These are phyloP conservation scores for Azorinus chamasolen DNA, from an alignment of 2,888 invertebrate species.

Conservation along the genomic window DNA sequence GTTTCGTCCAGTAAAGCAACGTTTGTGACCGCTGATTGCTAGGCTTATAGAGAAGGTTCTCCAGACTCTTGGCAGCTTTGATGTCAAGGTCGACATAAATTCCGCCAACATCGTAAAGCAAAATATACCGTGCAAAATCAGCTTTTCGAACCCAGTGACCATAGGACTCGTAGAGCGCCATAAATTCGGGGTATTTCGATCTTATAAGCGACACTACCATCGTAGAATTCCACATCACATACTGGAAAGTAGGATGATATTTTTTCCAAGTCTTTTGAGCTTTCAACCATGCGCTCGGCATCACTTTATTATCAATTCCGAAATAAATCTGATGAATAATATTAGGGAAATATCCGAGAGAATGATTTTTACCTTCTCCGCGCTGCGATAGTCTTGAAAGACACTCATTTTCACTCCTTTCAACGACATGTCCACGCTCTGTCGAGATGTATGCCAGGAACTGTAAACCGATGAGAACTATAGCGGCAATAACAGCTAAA, in stretches of 20 bases:
- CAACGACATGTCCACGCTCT: too few relatives aligned
- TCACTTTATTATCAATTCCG: slow-evolving; percentile 20
- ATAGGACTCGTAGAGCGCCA: slow-evolving; percentile 32
- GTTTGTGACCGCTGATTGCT: slow-evolving; percentile 13
- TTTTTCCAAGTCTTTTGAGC: slow-evolving; percentile 23
- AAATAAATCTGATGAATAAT: slow-evolving; percentile 51
- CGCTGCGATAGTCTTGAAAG: too few relatives aligned
- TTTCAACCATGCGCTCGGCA: slow-evolving; percentile 13
- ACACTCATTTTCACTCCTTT: too few relatives aligned
- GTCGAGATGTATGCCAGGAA: too few relatives aligned
- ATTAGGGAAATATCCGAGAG: slow-evolving; percentile 3
- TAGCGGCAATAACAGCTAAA: too few relatives aligned
- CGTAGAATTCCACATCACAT: slow-evolving; percentile 37
- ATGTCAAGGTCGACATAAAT: slow-evolving; percentile 49
- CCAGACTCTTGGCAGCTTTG: background rate
- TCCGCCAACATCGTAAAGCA: slow-evolving; percentile 45
- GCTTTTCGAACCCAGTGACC: slow-evolving; percentile 42
- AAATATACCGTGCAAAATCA: slow-evolving; percentile 41
- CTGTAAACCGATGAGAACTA: too few relatives aligned
- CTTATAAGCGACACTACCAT: slow-evolving; percentile 36
- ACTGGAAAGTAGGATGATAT: slow-evolving; percentile 13
- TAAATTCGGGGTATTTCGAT: slow-evolving; percentile 23
- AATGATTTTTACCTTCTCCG: too few relatives aligned
- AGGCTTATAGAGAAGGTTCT: background rate
- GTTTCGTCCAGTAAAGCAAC: slow-evolving; percentile 38